A percentile compares a stretch with the other conserved stretches of the same genome.
These are phyloP conservation scores for Odobenus rosmarus DNA, from an alignment of 2,113 vertebrate species.

Conservation along the genomic window DNA sequence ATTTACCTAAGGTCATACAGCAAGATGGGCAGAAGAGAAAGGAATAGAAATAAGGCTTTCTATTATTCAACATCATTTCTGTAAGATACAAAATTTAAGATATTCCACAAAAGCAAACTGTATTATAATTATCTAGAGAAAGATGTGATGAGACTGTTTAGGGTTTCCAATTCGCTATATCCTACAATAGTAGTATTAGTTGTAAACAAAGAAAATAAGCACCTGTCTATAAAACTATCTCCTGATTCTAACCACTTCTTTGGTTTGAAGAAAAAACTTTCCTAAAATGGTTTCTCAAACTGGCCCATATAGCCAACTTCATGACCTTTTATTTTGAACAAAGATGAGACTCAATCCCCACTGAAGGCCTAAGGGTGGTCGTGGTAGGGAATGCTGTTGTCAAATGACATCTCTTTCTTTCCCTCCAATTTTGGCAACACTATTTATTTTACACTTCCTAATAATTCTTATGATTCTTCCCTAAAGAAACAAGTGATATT, in stretches of 20 bases:
- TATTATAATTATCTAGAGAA: conserved; percentile 24
- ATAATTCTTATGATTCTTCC: conserved; percentile 53
- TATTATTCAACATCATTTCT: neutral
- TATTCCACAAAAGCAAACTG: conserved; percentile 27
- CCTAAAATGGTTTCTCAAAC: neutral
- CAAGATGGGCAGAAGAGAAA: conserved; percentile 6
- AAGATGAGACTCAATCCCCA: neutral
- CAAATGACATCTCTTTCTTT: conserved; percentile 19
- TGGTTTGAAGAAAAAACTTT: conserved; percentile 34
- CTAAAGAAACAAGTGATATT: conserved; percentile 67
- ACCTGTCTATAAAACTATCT: conserved; percentile 77
- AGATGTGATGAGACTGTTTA: conserved; percentile 1
- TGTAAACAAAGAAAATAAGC: conserved; percentile 36
- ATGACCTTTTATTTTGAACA: neutral
- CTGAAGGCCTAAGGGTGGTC: neutral
- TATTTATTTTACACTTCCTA: conserved; percentile 56
- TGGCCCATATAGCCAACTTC: neutral
- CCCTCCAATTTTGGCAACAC: conserved; percentile 28
- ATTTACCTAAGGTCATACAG: neutral
- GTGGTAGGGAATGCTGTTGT: neutral
- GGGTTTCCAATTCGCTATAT: neutral
- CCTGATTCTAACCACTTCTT: neutral
- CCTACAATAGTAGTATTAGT: neutral
- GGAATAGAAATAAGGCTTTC: neutral
- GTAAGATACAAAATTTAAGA: conserved; percentile 51